A percentile compares a stretch with the other conserved stretches of the same genome.
These are phyloP conservation scores for Drosophila guanche DNA, from an alignment of 1,140 invertebrate species.

Conservation along the genomic window DNA sequence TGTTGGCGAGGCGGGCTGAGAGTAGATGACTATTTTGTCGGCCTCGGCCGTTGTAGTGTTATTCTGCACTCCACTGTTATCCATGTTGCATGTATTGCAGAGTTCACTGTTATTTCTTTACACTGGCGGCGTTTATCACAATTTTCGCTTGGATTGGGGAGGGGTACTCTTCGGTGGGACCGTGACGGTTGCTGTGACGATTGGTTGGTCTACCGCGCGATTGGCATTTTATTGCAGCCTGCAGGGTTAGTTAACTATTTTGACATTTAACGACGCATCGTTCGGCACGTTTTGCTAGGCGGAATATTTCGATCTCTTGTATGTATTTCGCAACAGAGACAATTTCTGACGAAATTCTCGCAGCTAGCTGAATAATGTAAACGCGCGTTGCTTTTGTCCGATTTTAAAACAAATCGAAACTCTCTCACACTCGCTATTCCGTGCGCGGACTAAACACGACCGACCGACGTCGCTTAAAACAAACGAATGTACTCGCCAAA, in stretches of 20 bases:
- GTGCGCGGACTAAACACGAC: conserved; percentile 34
- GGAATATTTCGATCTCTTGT: conserved; percentile 29
- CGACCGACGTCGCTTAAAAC: conserved; percentile 14
- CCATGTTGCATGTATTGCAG: conserved; percentile 55
- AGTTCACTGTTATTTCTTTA: conserved; percentile 31
- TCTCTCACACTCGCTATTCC: conserved; percentile 38
- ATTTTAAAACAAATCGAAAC: conserved; percentile 80
- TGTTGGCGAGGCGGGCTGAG: conserved; percentile 36
- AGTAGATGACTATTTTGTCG: conserved; percentile 67
- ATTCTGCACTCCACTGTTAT: conserved; percentile 60
- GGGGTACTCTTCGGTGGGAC: no score
- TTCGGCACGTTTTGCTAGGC: conserved; percentile 7
- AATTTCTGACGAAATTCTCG: conserved; percentile 59
- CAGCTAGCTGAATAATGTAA: conserved; percentile 47
- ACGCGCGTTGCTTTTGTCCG: conserved; percentile 43
- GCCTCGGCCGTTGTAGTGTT: conserved; percentile 28
- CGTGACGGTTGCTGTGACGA: conserved; percentile 32
- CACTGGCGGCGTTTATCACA: conserved; percentile 43
- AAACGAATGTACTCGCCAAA: neutral
- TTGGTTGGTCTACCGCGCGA: conserved; percentile 63
- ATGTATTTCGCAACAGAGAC: conserved; percentile 37
- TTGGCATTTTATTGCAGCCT: conserved; percentile 53
- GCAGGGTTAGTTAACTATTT: conserved; percentile 54
- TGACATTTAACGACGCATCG: conserved; percentile 51
- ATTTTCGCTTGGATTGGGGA: conserved; percentile 39